These are phyloP conservation scores for Ophion ellenae DNA, from an alignment of 2,888 invertebrate genomes.

Conservation along the genomic window DNA sequence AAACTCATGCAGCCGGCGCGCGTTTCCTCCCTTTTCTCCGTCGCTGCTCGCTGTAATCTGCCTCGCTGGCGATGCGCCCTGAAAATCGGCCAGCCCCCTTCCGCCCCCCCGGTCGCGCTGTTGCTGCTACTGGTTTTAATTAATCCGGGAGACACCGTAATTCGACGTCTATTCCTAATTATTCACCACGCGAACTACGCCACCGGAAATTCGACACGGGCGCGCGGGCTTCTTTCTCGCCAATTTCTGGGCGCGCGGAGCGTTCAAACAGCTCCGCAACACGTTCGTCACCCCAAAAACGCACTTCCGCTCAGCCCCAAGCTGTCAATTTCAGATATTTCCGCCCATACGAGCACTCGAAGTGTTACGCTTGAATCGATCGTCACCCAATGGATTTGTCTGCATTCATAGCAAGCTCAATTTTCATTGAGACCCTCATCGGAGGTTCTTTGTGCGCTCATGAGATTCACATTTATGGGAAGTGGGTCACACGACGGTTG, in stretches of 20 bases:
- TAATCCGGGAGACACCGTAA: constrained; percentile 69
- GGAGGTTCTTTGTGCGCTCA: not conserved
- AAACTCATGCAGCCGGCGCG: constrained; percentile 72
- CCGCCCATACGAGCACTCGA: not conserved
- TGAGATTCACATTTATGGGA: constrained; percentile 17
- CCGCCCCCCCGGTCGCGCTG: constrained; percentile 38
- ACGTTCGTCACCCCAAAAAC: too few relatives aligned
- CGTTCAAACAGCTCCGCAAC: too few relatives aligned
- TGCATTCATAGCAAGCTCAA: not conserved
- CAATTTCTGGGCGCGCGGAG: not conserved
- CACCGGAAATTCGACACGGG: constrained; percentile 61
- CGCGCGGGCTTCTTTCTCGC: not conserved
- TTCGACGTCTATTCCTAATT: constrained; percentile 71
- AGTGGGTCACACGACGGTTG: constrained; percentile 6
- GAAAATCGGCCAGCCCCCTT: constrained; percentile 60
- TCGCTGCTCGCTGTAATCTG: constrained; percentile 65
- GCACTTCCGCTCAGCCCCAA: too few relatives aligned
- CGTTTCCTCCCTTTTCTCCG: constrained; percentile 64
- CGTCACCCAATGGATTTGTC: not conserved
- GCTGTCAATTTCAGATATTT: not conserved
- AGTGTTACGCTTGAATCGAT: not conserved
- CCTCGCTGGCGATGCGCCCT: constrained; percentile 67
- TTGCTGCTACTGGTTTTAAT: constrained; percentile 69
- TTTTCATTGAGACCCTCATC: not conserved
- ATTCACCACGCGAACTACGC: constrained; percentile 68